Conservation (phyloP, 2,888 invertebrate species). For the Pseudococcus jackbeardsleyi region DNA sequence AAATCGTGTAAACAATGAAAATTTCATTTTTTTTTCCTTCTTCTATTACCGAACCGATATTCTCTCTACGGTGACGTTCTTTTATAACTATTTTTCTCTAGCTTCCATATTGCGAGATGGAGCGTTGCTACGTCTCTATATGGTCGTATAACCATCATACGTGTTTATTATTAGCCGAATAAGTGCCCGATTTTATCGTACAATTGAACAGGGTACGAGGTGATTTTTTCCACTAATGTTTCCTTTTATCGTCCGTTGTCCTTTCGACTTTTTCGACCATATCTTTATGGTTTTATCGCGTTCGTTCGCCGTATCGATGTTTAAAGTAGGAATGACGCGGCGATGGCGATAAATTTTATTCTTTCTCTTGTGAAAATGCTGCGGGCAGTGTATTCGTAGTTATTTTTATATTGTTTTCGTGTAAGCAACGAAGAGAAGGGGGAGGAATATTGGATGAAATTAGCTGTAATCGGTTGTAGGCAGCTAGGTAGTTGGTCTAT, state of each 20-base stretch:
- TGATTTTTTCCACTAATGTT: neutral
- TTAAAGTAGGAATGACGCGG: no score
- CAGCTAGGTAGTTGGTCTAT: no score
- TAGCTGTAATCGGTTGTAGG: no score
- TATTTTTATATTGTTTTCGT: no score
- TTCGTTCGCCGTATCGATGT: no score
- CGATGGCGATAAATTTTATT: no score
- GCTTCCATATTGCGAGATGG: neutral
- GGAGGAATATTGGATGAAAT: no score
- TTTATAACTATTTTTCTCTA: neutral
- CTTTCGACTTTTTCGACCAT: neutral
- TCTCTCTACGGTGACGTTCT: neutral
- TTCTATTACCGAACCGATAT: neutral
- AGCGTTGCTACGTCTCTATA: neutral
- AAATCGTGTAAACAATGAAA: constrained; percentile 39
- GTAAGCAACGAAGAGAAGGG: no score
- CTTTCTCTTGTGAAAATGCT: no score
- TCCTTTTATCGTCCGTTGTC: neutral
- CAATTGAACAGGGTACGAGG: neutral
- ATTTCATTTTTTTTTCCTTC: neutral
- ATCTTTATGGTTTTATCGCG: no score
- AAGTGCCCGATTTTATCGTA: neutral
- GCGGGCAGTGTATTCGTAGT: no score
- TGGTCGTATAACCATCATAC: neutral
- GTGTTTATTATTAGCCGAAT: neutral